Conservation (phyloP, 1,140 invertebrate genomes). For the Coboldia fuscipes region DNA sequence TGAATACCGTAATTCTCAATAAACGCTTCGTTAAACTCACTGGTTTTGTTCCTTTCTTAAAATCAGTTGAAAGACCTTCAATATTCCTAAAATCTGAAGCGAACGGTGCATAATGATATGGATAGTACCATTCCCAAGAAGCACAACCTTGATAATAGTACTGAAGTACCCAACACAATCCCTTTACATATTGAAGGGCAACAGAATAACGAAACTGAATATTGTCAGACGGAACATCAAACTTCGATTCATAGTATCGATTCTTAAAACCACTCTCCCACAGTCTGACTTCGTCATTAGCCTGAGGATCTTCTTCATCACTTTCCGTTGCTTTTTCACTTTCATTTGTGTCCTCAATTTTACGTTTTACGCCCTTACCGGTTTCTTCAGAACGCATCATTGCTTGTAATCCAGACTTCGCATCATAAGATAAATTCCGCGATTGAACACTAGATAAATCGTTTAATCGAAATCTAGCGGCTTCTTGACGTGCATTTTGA, state of each 20-base stretch:
- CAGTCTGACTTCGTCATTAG: slow-evolving; percentile 81
- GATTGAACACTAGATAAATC: slow-evolving; percentile 24
- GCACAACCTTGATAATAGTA: slow-evolving; percentile 99
- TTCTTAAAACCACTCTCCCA: slow-evolving; percentile 98
- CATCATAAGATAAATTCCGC: slow-evolving; percentile 10
- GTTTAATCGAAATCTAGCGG: slow-evolving; percentile 38
- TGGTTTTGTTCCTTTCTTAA: slow-evolving; percentile 72
- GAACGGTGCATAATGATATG: slow-evolving; percentile 99
- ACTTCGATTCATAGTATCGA: slow-evolving; percentile 94
- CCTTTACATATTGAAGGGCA: slow-evolving; percentile 81
- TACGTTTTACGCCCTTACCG: slow-evolving; percentile 23
- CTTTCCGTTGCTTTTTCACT: slow-evolving; percentile 23
- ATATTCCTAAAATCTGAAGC: slow-evolving; percentile 96
- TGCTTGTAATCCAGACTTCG: slow-evolving; percentile 19
- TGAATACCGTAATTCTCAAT: slow-evolving; percentile 4
- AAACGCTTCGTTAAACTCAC: slow-evolving; percentile 28
- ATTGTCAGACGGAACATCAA: slow-evolving; percentile 66
- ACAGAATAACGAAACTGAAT: slow-evolving; percentile 76
- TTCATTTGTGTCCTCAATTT: slow-evolving; percentile 20
- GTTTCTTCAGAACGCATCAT: slow-evolving; percentile 19
- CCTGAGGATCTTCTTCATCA: slow-evolving; percentile 51
- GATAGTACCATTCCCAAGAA: slow-evolving; percentile 99
- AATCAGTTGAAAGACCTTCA: slow-evolving; percentile 59
- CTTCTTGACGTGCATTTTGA: slow-evolving; percentile 43
- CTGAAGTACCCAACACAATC: slow-evolving; percentile 91